Percentiles rank a stretch among this genome's conserved stretches.
phyloP scores from a whole-genome alignment of 2,113 vertebrate species.

The Andinoacara biseriatus region DNA sequence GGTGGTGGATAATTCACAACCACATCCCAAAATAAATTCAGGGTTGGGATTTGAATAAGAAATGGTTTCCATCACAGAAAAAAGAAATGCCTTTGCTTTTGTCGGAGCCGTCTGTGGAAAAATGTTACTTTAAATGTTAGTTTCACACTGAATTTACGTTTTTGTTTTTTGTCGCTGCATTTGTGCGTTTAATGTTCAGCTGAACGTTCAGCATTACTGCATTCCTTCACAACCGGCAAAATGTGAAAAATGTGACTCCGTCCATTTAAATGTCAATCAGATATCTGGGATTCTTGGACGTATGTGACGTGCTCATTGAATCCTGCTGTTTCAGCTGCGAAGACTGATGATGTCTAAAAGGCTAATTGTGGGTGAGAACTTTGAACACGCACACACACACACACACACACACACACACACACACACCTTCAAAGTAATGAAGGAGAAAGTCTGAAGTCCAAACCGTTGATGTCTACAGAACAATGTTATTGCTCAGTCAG shows the following conservation, averaged over 20 bases:
- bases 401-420: neutral
- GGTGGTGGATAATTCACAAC: too few species aligned
- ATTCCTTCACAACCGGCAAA: constrained; percentile 34
- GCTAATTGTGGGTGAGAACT: neutral
- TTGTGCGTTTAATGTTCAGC: constrained; percentile 51
- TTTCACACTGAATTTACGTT: constrained; percentile 8
- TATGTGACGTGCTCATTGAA: constrained; percentile 11
- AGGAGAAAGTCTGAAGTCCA: neutral
- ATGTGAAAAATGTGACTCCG: constrained; percentile 51
- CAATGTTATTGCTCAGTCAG: neutral
- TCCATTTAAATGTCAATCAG: constrained; percentile 35
- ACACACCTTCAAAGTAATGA: neutral
- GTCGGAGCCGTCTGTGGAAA: neutral
- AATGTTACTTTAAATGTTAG: constrained; percentile 7
- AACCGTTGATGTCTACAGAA: neutral
- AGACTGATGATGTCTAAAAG: neutral
- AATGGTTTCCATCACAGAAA: neutral
- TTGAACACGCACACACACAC: neutral
- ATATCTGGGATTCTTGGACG: constrained; percentile 37
- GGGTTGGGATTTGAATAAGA: neutral
- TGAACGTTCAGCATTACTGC: constrained; percentile 47
- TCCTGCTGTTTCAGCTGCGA: constrained; percentile 17
- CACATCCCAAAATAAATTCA: neutral
- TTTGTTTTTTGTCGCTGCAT: neutral
- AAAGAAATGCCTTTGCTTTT: neutral